Evolutionary conservation across 2,113 vertebrate genomes (phyloP), one percentile per base, ranked within the genome.

Genomic region (Rousettus leschenaultii): DNA sequence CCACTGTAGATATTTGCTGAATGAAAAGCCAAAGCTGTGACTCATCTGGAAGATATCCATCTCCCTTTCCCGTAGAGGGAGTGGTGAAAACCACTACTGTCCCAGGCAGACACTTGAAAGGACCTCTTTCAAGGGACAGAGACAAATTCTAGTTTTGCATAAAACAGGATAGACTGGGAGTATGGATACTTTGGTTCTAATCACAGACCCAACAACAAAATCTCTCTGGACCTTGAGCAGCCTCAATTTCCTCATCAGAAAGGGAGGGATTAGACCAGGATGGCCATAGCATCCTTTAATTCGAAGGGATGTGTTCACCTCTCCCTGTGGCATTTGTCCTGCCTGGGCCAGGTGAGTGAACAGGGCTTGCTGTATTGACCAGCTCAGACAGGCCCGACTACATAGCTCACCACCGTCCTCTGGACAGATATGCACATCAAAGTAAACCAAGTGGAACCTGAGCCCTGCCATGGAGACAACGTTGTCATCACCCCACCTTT

Each of bases 21-120:
- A 77, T 97, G 77, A 86, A 95, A 97, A 97, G 28, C 35, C 40
- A 80, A 89, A 74, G 7, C 38, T 70, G 19, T 59, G 87, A 92
- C 16, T 97, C 63, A 89, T 43, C n/a, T 94, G 92, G 77, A 95
- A 91, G n/a, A 43, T 51, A 18, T 74, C 73, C 66, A 89, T 38
- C 48, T 95, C 43, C 75, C 61, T 86, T 95, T 95, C 79, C 57
- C 55, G 3, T 70, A 51, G 22, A 96, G 65, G 75, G 65, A 96
- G 80, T 92, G 91, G 70, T 92, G 35, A 84, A 95, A 94, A 61
- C 48, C 48, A 92, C 22, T n/a, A 14, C 45, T 28, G 22, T 87
- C 51, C 86, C 21, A 57, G 77, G 89, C 38, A 75, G 68, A 66
- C 74, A 84, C 16, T 40, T 86, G 48, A 86, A 95, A 57, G n/a